These are phyloP conservation scores for Leptatherina wallacei DNA, from an alignment of 2,797 vertebrate species.

Conservation along the genomic window DNA sequence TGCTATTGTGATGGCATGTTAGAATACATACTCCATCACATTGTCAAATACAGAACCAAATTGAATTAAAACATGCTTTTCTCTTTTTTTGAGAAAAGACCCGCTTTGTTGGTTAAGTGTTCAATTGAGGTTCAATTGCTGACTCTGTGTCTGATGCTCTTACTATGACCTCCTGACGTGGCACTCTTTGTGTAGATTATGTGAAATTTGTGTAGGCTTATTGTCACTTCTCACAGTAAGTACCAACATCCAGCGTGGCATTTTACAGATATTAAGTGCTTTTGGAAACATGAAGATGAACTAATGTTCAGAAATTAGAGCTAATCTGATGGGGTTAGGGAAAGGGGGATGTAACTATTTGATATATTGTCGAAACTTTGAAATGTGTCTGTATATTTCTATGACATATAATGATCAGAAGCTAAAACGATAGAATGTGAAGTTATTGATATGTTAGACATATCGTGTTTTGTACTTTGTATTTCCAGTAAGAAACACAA, in stretches of 20 bases:
- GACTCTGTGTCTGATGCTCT: conserved; percentile 40
- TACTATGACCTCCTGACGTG: conserved; percentile 26
- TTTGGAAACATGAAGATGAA: neutral
- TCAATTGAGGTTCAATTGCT: conserved; percentile 27
- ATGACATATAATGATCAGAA: conserved; percentile 8
- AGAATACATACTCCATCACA: conserved; percentile 4
- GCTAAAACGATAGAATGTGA: neutral
- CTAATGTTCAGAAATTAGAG: conserved; percentile 15
- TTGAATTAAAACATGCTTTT: neutral
- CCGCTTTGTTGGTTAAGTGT: conserved; percentile 32
- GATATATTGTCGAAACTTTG: neutral
- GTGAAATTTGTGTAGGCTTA: conserved; percentile 9
- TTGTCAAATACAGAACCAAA: neutral
- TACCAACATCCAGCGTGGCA: neutral
- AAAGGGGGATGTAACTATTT: neutral
- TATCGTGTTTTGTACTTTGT: neutral
- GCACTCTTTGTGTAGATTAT: conserved; percentile 34
- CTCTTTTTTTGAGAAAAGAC: conserved; percentile 10
- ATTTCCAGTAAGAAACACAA: neutral
- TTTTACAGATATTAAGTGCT: neutral
- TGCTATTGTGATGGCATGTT: conserved; percentile 15
- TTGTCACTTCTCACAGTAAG: conserved; percentile 26
- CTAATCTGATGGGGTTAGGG: neutral
- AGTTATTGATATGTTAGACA: neutral
- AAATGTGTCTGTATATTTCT: neutral